phyloP scores from a whole-genome alignment of 2,797 vertebrate species.

The Schizopygopsis malacanthus region DNA sequence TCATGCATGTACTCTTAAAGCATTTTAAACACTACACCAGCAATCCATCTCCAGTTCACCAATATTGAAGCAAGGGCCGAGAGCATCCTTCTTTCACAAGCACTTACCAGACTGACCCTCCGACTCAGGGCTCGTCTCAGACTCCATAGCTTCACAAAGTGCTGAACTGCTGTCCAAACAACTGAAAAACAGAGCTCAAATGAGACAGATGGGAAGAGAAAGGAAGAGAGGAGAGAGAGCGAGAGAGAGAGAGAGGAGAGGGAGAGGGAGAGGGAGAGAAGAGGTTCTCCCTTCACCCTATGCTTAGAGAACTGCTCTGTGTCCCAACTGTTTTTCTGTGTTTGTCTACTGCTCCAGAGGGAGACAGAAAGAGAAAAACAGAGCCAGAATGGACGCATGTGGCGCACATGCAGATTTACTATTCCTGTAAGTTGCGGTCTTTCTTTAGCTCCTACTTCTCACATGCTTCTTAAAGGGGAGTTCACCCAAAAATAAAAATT shows the following conservation, averaged over 20 bases:
- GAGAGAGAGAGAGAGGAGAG: slow-evolving; percentile 51
- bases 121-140: slow-evolving; percentile 79
- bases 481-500: too few relatives aligned
- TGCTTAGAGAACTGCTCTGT: slow-evolving; percentile 31
- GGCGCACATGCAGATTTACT: slow-evolving; percentile 45
- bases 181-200: slow-evolving; percentile 55
- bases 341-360: slow-evolving; percentile 36
- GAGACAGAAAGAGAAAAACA: slow-evolving; percentile 38
- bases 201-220: slow-evolving; percentile 15
- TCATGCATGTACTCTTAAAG: not conserved
- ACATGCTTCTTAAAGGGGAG: slow-evolving; percentile 66
- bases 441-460: slow-evolving; percentile 79
- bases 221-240: slow-evolving; percentile 19
- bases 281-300: slow-evolving; percentile 46
- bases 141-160: slow-evolving; percentile 82
- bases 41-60: slow-evolving; percentile 16
- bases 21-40: slow-evolving; percentile 2
- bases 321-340: slow-evolving; percentile 36
- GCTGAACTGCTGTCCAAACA: slow-evolving; percentile 70
- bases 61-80: slow-evolving; percentile 23
- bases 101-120: slow-evolving; percentile 88
- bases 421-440: slow-evolving; percentile 50
- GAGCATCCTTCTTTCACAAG: slow-evolving; percentile 34
- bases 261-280: slow-evolving; percentile 57
- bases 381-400: slow-evolving; percentile 42